phyloP scores from a whole-genome alignment of 1,140 invertebrate species.

The Manduca sexta region DNA sequence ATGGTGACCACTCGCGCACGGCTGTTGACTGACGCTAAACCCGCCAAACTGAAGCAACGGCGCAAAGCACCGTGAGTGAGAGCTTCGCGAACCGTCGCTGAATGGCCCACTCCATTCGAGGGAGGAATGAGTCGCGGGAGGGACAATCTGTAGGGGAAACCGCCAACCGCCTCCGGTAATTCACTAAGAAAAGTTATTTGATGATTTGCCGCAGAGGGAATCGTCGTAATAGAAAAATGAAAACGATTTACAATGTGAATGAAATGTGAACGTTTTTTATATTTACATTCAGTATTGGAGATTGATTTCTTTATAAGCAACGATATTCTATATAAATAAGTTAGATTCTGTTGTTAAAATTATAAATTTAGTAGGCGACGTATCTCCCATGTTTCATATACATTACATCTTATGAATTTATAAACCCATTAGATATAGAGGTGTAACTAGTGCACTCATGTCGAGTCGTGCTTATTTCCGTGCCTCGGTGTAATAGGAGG shows the following conservation, averaged over 20 bases:
- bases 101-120: conserved; percentile 62
- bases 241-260: conserved; percentile 30
- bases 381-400: too few relatives aligned
- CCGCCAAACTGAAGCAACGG: conserved; percentile 63
- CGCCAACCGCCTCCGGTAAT: conserved; percentile 64
- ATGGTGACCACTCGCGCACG: conserved; percentile 35
- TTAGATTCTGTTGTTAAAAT: too few relatives aligned
- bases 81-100: conserved; percentile 65
- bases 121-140: conserved; percentile 63
- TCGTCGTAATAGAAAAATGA: conserved; percentile 47
- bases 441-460: too few relatives aligned
- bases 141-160: conserved; percentile 65
- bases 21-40: conserved; percentile 48
- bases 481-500: too few relatives aligned
- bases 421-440: too few relatives aligned
- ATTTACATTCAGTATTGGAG: too few relatives aligned
- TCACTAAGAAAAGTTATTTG: conserved; percentile 72
- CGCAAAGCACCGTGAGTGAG: conserved; percentile 41
- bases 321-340: too few relatives aligned
- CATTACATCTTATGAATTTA: too few relatives aligned
- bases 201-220: conserved; percentile 48
- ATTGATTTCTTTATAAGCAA: too few relatives aligned
- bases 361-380: too few relatives aligned
- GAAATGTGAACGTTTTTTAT: too few relatives aligned
- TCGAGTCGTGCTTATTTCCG: too few relatives aligned